Base-by-base conservation (phyloP, 2,797 vertebrate species). In the Esox masquinongy region DNA sequence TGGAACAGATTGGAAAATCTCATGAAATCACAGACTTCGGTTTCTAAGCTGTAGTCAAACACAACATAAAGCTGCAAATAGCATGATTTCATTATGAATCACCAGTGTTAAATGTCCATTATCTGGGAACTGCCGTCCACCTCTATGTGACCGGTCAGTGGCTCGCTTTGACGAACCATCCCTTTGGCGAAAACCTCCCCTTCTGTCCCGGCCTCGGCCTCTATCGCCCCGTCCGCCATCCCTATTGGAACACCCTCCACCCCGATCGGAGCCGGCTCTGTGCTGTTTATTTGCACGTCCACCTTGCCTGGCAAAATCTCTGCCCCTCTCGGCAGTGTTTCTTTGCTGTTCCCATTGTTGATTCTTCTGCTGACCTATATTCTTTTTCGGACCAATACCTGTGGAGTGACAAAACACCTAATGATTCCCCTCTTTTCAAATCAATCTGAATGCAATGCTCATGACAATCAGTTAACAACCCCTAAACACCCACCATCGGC, bases 1-100 rank as follows among this genome's bases (percentile, higher is more conserved):
- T 95, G 79, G 74, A 77, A 53, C 6, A 74, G 15, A 64, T 19
- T 22, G 26, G 15, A 36, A 72, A 19, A 11, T 4, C 29, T 61
- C 17, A 26, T 24, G 53, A n/a, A 56, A n/a, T n/a, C 53, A 9
- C 19, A 2, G 53, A 8, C 53, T n/a, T n/a, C 16, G 53, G 7
- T 22, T 22, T 6, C 19, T n/a, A n/a, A 11, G 19, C 51, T 22
- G 51, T 56, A 56, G n/a, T 2, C n/a, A 17, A 56, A n/a, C 17
- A n/a, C 53, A n/a, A 7, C n/a, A 7, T 56, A n/a, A 56, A 56
- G 53, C 53, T 56, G n/a, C 53, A 22, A 56, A 56, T 56, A 2
- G 53, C 19, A 56, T 56, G 53, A 56, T 56, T 22, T 56, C 5
- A 56, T 22, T 56, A 4, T 53, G 19, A 53, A 53, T 53, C n/a